Evolutionary conservation across 2,888 invertebrate species (phyloP).

Genomic region (Apamea sordens): DNA sequence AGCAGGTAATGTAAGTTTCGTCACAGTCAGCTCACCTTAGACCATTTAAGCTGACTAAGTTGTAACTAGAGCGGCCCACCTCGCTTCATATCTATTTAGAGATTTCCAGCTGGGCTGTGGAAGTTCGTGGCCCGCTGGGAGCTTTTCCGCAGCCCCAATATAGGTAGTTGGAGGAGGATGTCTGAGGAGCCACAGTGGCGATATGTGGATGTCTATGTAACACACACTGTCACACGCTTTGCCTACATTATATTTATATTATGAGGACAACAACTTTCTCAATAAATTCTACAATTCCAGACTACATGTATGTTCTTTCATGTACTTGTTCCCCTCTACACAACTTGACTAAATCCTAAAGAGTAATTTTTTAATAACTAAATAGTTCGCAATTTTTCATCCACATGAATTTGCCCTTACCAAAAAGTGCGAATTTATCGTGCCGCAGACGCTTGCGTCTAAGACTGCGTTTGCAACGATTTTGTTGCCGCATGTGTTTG

Average conservation of each 20-base stretch:
- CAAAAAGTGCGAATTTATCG: neutral
- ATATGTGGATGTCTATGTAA: neutral
- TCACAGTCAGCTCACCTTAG: neutral
- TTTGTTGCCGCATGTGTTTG: no score
- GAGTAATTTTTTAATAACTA: neutral
- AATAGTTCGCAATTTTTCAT: neutral
- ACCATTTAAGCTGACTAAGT: neutral
- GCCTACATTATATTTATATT: no score
- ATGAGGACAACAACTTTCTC: neutral
- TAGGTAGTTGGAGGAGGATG: neutral
- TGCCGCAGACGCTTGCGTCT: neutral
- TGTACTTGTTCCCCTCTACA: neutral
- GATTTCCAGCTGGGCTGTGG: neutral
- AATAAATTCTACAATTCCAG: neutral
- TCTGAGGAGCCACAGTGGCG: neutral
- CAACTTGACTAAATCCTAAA: neutral
- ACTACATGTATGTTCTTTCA: neutral
- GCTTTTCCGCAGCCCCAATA: neutral
- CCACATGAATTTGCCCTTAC: neutral
- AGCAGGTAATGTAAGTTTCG: neutral
- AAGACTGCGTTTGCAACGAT: no score
- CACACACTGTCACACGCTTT: neutral
- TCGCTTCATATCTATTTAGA: neutral
- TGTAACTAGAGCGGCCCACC: neutral
- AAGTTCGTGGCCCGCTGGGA: neutral